Evolutionary conservation across 2,888 invertebrate species (phyloP), one percentile per base, ranked within the genome.

Genomic region (Dichetophora obliterata): DNA sequence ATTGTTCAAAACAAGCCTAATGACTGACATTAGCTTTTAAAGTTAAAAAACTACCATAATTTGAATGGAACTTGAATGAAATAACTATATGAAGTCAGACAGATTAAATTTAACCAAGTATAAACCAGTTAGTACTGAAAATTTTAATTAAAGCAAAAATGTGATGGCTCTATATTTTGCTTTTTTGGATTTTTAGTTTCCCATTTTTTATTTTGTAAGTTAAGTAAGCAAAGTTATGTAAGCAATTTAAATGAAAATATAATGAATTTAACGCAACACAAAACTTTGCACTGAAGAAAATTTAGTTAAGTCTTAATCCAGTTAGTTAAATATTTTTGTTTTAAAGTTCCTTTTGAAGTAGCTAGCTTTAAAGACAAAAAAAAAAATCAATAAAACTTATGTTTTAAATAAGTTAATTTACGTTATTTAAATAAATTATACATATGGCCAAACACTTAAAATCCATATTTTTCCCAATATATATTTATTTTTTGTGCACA

Each of bases 21-120:
- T 72, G 84, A 84, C 82, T 81, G 82, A 80, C 78, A 79, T 78
- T 80, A 82, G 84, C 80, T 84, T 83, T 81, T 82, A 83, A 65
- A 69, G 48, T 69, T 43, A 43, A 71, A 71, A 57, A 71, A 57
- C 3, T 3, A 54, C 3, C 8, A 5, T 52, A 69, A 4, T 31
- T 69, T 19, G 11, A n/a, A 24, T 52, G 3, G n/a, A 8, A n/a
- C 19, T 43, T 22, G 34, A 66, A 22, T 19, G 19, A 43, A 66
- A 66, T n/a, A 34, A 31, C 5, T 4, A 43, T 43, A 48, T 14
- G n/a, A 68, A 24, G 5, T 43, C n/a, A 68, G 43, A 11, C 19
- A 22, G 31, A 16, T 43, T 43, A 3, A 43, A 43, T 54, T 22
- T 37, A 71, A 9, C 16, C n/a, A 24, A 70, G 8, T 16, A 5